Percentiles rank a stretch among this genome's conserved stretches.
Evolutionary conservation across 2,113 vertebrate genomes (phyloP).

Genomic region (Pseudolaguvia tuberculata): DNA sequence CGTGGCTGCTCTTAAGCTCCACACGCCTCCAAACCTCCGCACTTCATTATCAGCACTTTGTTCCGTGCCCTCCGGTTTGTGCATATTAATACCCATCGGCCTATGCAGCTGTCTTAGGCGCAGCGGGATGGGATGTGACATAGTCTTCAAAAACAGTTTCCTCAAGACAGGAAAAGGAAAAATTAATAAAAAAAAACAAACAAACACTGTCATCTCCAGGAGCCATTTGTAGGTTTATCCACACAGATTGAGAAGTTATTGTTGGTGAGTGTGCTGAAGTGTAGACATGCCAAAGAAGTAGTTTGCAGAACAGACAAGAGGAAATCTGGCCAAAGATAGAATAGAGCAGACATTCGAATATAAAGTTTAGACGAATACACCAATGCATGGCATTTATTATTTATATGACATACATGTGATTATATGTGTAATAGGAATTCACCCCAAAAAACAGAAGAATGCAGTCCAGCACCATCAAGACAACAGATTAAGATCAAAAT

Average conservation of each 20-base stretch:
- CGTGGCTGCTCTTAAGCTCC: conserved; percentile 71
- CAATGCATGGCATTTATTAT: background rate
- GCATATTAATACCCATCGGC: conserved; percentile 76
- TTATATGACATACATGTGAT: background rate
- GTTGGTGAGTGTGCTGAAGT: conserved; percentile 17
- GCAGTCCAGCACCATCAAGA: too few relatives aligned
- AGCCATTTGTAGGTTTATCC: conserved; percentile 44
- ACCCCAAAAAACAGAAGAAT: background rate
- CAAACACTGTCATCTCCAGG: conserved; percentile 37
- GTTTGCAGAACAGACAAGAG: conserved; percentile 17
- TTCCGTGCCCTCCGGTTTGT: conserved; percentile 70
- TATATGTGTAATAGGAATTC: background rate
- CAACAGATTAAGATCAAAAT: too few relatives aligned
- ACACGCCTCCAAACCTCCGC: conserved; percentile 69
- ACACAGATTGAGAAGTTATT: conserved; percentile 39
- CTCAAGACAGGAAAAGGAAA: conserved; percentile 19
- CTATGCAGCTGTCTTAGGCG: conserved; percentile 54
- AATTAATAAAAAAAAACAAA: conserved; percentile 30
- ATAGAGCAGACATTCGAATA: background rate
- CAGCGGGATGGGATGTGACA: conserved; percentile 53
- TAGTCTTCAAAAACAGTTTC: conserved; percentile 56
- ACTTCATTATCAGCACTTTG: conserved; percentile 81
- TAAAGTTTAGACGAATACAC: background rate
- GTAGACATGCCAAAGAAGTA: conserved; percentile 22
- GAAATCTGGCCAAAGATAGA: conserved; percentile 3